phyloP scores from a whole-genome alignment of 2,888 invertebrate genomes.

The Aproaerema taeniolella region DNA sequence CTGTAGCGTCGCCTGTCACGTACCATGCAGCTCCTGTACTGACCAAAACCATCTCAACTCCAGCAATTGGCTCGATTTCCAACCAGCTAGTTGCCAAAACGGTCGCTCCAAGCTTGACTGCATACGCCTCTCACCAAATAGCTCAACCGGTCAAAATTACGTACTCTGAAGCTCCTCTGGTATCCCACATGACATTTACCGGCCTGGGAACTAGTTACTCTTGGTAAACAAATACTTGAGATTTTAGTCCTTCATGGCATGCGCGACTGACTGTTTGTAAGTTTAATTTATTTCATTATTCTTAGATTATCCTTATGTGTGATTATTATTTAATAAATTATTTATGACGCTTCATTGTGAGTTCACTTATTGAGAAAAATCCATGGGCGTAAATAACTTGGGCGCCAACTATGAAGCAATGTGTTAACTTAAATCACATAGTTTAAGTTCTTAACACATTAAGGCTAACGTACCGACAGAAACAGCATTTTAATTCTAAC shows the following conservation, averaged over 20 bases:
- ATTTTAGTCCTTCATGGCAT: conserved; percentile 22
- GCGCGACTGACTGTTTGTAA: conserved; percentile 42
- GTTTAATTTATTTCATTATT: conserved; percentile 23
- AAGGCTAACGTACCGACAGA: conserved; percentile 28
- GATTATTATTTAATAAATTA: conserved; percentile 17
- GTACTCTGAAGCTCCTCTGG: conserved; percentile 34
- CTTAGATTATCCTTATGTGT: conserved; percentile 10
- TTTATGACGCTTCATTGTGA: conserved; percentile 21
- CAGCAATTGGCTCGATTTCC: conserved; percentile 13
- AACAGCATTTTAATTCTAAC: conserved; percentile 32
- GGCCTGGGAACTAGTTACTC: conserved; percentile 36
- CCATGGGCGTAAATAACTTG: conserved; percentile 8
- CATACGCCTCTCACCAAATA: conserved; percentile 24
- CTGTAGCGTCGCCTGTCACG: conserved; percentile 20
- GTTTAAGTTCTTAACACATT: conserved; percentile 26
- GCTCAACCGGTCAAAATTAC: conserved; percentile 20
- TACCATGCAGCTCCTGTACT: conserved; percentile 19
- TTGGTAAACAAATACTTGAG: conserved; percentile 39
- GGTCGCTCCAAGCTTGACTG: conserved; percentile 22
- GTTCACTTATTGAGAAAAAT: conserved; percentile 8
- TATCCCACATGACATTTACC: conserved; percentile 39
- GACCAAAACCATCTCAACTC: conserved; percentile 23
- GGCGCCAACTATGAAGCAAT: conserved; percentile 23
- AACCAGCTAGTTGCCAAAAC: conserved; percentile 20
- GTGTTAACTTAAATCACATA: conserved; percentile 26